Evolutionary conservation across 2,888 invertebrate genomes (phyloP).

Genomic region (Spialia ferax): DNA sequence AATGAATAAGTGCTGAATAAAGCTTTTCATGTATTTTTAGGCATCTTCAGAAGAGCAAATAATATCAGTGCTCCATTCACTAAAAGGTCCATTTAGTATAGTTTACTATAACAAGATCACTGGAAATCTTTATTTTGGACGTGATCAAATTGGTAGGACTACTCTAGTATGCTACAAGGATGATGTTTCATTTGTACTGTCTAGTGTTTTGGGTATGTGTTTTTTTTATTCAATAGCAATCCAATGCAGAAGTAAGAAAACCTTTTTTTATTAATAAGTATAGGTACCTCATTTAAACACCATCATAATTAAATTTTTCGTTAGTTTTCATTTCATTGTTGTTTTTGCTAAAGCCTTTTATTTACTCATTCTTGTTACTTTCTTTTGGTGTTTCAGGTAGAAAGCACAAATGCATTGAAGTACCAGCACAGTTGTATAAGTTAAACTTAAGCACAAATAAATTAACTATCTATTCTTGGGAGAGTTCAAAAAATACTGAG

Average conservation of each 20-base stretch:
- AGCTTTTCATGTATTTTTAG: background rate
- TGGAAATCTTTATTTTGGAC: slow-evolving; percentile 91
- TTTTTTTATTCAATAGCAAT: background rate
- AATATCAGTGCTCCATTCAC: slow-evolving; percentile 77
- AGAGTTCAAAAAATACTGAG: slow-evolving; percentile 52
- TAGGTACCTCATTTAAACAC: too few relatives aligned
- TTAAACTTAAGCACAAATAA: slow-evolving; percentile 69
- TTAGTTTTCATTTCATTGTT: background rate
- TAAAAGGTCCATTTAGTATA: slow-evolving; percentile 95
- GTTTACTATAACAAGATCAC: slow-evolving; percentile 89
- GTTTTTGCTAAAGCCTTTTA: background rate
- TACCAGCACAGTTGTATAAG: slow-evolving; percentile 88
- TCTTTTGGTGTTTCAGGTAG: slow-evolving; percentile 57
- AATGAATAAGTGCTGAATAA: too few relatives aligned
- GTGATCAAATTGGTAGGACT: slow-evolving; percentile 95
- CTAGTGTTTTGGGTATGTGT: slow-evolving; percentile 83
- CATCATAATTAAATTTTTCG: too few relatives aligned
- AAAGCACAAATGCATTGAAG: slow-evolving; percentile 82
- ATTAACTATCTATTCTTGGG: slow-evolving; percentile 68
- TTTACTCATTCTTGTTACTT: background rate
- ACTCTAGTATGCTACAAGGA: slow-evolving; percentile 90
- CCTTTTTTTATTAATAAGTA: too few relatives aligned
- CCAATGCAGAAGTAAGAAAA: too few relatives aligned
- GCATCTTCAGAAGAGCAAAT: slow-evolving; percentile 56
- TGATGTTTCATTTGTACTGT: slow-evolving; percentile 70